These are phyloP conservation scores for Flabesymbios commensalis DNA, from an alignment of 2,888 invertebrate genomes.

Conservation along the genomic window DNA sequence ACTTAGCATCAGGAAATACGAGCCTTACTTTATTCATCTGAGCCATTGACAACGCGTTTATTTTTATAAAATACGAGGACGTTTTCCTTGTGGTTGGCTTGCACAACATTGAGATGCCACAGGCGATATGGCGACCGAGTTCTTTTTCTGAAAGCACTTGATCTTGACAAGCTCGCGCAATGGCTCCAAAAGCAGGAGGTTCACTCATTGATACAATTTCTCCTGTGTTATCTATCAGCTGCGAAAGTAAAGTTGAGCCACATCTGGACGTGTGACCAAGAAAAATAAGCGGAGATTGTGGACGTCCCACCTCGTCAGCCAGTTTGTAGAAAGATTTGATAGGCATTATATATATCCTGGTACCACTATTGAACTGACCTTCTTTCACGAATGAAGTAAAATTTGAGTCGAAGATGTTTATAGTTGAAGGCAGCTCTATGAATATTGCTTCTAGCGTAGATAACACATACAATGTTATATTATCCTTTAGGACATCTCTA, in stretches of 20 bases:
- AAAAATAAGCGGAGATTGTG: slow-evolving; percentile 20
- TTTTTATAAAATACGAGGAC: slow-evolving; percentile 12
- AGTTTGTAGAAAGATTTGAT: slow-evolving; percentile 14
- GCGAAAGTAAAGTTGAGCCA: slow-evolving; percentile 24
- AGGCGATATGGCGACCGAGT: too few relatives aligned
- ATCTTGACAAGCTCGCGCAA: too few relatives aligned
- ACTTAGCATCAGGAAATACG: slow-evolving; percentile 17
- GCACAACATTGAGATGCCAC: slow-evolving; percentile 24
- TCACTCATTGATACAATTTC: slow-evolving; percentile 17
- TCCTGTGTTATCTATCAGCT: slow-evolving; percentile 23
- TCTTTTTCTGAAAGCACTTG: too few relatives aligned
- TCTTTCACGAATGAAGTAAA: slow-evolving; percentile 18
- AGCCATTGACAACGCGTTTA: slow-evolving; percentile 10
- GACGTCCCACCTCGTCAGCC: slow-evolving; percentile 22
- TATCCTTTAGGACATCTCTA: slow-evolving; percentile 19
- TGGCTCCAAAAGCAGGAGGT: slow-evolving; percentile 17
- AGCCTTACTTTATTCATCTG: slow-evolving; percentile 1
- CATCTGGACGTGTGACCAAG: slow-evolving; percentile 28
- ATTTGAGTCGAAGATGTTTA: slow-evolving; percentile 11
- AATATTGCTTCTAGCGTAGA: slow-evolving; percentile 19
- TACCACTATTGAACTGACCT: slow-evolving; percentile 19
- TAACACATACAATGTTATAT: slow-evolving; percentile 21
- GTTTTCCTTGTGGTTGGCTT: slow-evolving; percentile 11
- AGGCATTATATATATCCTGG: slow-evolving; percentile 17
- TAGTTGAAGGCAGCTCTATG: slow-evolving; percentile 15